Percentiles rank a stretch among this genome's conserved stretches.
phyloP scores from a whole-genome alignment of 1,140 invertebrate genomes.

The Pseudomyrmex sp. region DNA sequence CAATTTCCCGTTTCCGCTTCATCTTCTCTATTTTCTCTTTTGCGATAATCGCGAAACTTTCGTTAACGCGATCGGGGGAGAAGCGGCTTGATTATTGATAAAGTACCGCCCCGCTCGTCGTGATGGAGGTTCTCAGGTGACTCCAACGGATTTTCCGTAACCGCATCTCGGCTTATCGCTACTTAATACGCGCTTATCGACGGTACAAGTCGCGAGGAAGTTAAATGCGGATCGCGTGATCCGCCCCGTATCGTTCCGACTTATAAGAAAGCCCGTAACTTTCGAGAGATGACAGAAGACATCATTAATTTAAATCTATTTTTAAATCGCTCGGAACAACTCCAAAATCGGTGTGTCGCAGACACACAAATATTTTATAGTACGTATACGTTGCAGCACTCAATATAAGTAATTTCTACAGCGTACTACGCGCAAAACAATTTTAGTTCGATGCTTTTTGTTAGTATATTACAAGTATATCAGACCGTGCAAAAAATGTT shows the following conservation, averaged over 20 bases:
- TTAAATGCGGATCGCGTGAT: constrained; percentile 25
- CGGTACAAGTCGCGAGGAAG: constrained; percentile 14
- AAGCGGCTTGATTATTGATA: constrained; percentile 48
- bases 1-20: constrained; percentile 7
- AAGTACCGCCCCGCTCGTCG: neutral
- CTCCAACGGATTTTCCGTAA: constrained; percentile 43
- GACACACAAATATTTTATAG: too few species aligned
- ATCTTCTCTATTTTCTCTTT: neutral
- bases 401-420: too few species aligned
- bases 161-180: constrained; percentile 9
- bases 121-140: neutral
- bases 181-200: constrained; percentile 34
- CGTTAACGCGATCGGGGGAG: constrained; percentile 18
- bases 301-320: neutral
- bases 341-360: too few species aligned
- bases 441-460: neutral
- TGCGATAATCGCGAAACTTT: constrained; percentile 22
- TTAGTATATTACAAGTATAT: neutral
- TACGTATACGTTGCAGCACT: too few species aligned
- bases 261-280: neutral
- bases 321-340: too few species aligned
- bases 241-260: neutral
- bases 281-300: neutral
- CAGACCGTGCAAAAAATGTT: neutral
- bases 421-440: neutral